Evolutionary conservation across 2,888 invertebrate genomes (phyloP), one percentile per base, ranked within the genome.

Genomic region (Drosophila suboccidentalis): DNA sequence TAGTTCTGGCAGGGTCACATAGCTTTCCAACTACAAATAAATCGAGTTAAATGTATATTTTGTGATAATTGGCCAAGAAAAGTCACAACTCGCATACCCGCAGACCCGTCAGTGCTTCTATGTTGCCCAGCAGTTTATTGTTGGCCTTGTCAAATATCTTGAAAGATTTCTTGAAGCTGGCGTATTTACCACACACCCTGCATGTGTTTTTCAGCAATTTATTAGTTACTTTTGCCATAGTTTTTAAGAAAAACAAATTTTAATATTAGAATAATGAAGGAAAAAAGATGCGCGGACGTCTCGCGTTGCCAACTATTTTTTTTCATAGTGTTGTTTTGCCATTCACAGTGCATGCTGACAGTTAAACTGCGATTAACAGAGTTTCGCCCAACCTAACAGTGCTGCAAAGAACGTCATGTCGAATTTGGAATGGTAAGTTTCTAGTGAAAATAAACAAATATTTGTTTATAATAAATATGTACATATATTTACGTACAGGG

Each of bases 121-220:
- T 80, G 47, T 87, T 73, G 55, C 60, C 69, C 0, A 84, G 51
- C 49, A 80, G 38, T 54, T 83, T 89, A 49, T 51, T 60, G 47
- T 84, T 84, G 41, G 43, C 53, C 55, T 71, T 70, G 8, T 84
- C 84, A 26, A 84, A 84, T 49, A 84, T 74, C 34, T 84, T 87
- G 4, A 73, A 80, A 0, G 84, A 89, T 51, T 87, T 75, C 22
- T 89, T 89, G 22, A 63, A 77, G 49, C 89, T 84, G 3, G 89
- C 84, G 44, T 84, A 84, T 57, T 84, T 89, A 10, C 81, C 87
- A 29, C 84, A 84, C 32, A 84, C 89, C 2, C 89, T 60, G 70
- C 84, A 84, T 13, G 89, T 89, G 47, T 81, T 84, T 61, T 87
- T 89, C 3, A 80, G 54, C 34, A 80, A 71, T 78, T 80, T 89